Percentiles rank a stretch among this genome's conserved stretches.
Conservation (phyloP, 2,888 invertebrate genomes). For the Amphipyra tragopoginis region DNA sequence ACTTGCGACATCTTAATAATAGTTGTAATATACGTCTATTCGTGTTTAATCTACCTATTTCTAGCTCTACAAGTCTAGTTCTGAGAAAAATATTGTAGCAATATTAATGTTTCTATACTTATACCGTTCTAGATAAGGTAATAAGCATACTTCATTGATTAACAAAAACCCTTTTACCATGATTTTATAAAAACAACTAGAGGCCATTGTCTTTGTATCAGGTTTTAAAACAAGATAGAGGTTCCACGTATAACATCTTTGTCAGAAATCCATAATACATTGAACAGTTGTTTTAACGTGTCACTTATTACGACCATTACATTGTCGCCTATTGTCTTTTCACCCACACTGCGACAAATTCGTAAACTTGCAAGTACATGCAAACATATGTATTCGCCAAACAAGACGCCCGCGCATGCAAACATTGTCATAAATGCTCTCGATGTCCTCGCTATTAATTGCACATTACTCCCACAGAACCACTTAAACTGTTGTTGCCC, state of each 20-base stretch:
- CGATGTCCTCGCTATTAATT: slow-evolving; percentile 71
- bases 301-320: slow-evolving; percentile 63
- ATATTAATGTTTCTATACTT: slow-evolving; percentile 6
- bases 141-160: neutral
- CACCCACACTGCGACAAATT: slow-evolving; percentile 67
- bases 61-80: slow-evolving; percentile 46
- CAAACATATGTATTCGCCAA: slow-evolving; percentile 68
- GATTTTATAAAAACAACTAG: neutral
- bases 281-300: slow-evolving; percentile 68
- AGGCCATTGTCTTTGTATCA: neutral
- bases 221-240: neutral
- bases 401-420: slow-evolving; percentile 69
- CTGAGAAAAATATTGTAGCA: slow-evolving; percentile 25
- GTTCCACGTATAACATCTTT: neutral
- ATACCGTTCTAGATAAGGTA: slow-evolving; percentile 1
- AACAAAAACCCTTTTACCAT: neutral
- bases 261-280: neutral
- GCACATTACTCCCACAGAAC: slow-evolving; percentile 65
- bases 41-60: slow-evolving; percentile 69
- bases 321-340: slow-evolving; percentile 69
- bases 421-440: slow-evolving; percentile 67
- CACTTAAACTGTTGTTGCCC: slow-evolving; percentile 24
- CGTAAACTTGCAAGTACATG: slow-evolving; percentile 59
- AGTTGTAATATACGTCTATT: slow-evolving; percentile 55
- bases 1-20: slow-evolving; percentile 63